Base-by-base conservation (phyloP, 1,140 invertebrate genomes). In the Ostrea denselamellosa region DNA sequence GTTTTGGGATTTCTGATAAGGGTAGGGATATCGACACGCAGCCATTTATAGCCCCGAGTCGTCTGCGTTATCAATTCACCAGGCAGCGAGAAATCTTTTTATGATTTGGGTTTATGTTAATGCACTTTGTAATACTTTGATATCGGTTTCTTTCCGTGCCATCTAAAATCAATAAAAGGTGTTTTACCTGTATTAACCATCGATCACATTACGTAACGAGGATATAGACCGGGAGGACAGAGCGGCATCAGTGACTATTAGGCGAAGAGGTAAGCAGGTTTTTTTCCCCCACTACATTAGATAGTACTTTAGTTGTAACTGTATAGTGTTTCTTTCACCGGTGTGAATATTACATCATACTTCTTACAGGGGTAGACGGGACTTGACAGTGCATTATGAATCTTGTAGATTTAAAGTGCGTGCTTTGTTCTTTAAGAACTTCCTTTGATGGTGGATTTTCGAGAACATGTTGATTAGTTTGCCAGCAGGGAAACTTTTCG, bases 101-200 rank as follows among this genome's bases (percentile, higher is more conserved):
- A 28, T 77, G 25, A 34, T 28, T 77, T 25, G 12, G 68, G 22
- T 28, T 7, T 62, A 62, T 62, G 56, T 17, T 62, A 62, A 62
- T 62, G 56, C 56, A 62, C 56, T 62, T 62, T 62, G 68, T 28
- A 25, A 77, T 77, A 28, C 25, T 17, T n/a, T 62, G 56, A 62
- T 62, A 62, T 62, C 56, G n/a, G 17, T 28, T 68, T 77, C 68
- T 77, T 25, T 28, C 68, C 25, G 12, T 12, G 25, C 25, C 68
- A 10, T 77, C 28, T 34, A 77, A 77, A 77, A 77, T 77, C 68
- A 77, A 77, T 77, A 77, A 77, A 77, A 7, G 17, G 56, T 62
- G 56, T 77, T 77, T 71, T 77, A 77, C 68, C 28, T 77, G 68
- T 25, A 77, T 77, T 77, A 34, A 34, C 14, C 14, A 17, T 25